Conservation (phyloP, 2,113 vertebrate genomes). For the Tragelaphus strepsiceros region DNA sequence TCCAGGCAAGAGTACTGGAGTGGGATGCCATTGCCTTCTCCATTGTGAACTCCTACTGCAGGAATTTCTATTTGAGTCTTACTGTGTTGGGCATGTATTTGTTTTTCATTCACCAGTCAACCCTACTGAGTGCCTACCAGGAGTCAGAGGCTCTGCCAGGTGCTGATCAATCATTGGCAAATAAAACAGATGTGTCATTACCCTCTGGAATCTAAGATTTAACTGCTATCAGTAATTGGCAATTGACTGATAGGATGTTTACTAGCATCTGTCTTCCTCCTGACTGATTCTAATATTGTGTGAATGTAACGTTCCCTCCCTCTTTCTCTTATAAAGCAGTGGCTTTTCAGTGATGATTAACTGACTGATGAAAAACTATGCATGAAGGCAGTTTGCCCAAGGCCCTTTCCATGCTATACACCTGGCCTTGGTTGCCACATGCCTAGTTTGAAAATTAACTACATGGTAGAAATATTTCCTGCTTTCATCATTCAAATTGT, state of each 20-base stretch:
- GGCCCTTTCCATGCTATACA: background rate
- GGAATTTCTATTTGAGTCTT: background rate
- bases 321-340: background rate
- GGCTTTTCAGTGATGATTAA: background rate
- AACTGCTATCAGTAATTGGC: background rate
- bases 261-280: background rate
- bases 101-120: background rate
- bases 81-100: background rate
- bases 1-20: too few species aligned
- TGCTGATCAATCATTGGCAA: background rate
- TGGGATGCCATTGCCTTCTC: too few species aligned
- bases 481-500: background rate
- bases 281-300: background rate
- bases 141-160: background rate
- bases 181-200: background rate
- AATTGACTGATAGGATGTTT: background rate
- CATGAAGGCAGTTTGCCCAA: background rate
- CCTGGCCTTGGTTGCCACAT: background rate
- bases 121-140: background rate
- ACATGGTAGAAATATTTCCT: background rate
- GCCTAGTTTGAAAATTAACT: background rate
- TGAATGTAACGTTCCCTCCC: background rate
- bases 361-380: background rate
- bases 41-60: background rate
- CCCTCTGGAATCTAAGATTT: background rate